Base-by-base conservation (phyloP, 2,113 vertebrate genomes). In the Peucedramus taeniatus region DNA sequence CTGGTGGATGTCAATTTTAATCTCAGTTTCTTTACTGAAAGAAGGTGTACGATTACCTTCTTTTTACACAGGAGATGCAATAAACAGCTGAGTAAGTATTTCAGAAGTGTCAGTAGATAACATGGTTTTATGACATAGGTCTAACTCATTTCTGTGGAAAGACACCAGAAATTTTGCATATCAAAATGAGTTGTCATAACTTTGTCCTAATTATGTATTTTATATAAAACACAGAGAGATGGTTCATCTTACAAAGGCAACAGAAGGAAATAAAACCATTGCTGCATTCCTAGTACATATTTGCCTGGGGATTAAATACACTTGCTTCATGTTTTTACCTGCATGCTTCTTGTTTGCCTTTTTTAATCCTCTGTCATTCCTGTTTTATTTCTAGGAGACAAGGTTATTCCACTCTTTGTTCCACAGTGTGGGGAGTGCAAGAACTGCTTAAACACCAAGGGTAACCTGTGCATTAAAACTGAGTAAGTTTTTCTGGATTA, bases 371-470 rank as follows among this genome's bases (percentile, higher is more conserved):
- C 71, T 84, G 26, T 56, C 72, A 30, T 93, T 40, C 42, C 49
- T 93, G 9, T 71, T 94, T 68, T 64, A 47, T 89, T 94, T 86
- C 54, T 88, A 98, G 98, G 98, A 87, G 97, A 98, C 76, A 97
- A 96, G 74, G 97, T 98, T 64, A 96, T 98, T 77, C 94, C 96
- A 33, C 95, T 98, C 61, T 97, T 97, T 68, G 3, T 94, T 79
- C 96, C 97, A 27, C 96, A 97, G 51, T 98, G 97, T 92, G 97
- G 98, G 85, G 81, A 98, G 68, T 98, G 98, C 91, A 68, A 4
- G 11, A 20, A 6, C 53, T 98, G 97, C 82, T 50, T 95, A 91
- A 96, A 20, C 71, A 7, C 60, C 56, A 96, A 76, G 56, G 40
- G 76, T 53, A 98, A 98, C 89, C 19, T 96, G 15, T 98, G 97